Evolutionary conservation across 2,888 invertebrate genomes (phyloP).

Genomic region (Drosophila helvetica): DNA sequence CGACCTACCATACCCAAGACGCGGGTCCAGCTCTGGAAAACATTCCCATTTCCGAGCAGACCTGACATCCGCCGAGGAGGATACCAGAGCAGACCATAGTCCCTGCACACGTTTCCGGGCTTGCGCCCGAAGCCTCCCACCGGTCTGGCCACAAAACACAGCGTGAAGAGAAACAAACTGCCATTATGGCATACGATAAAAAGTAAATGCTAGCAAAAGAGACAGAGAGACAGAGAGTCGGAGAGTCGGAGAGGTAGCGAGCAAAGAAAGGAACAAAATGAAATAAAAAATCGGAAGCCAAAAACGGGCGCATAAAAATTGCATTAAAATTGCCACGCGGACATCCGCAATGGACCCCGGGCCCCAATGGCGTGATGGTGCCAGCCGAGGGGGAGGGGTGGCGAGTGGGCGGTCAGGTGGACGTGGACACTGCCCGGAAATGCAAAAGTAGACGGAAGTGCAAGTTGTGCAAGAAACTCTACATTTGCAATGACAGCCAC

Average conservation of each 20-base stretch:
- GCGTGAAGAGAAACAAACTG: constrained; percentile 34
- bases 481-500: constrained; percentile 10
- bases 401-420: constrained; percentile 11
- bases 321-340: constrained; percentile 78
- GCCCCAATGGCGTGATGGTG: constrained; percentile 35
- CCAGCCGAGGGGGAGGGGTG: not conserved
- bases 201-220: no score
- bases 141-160: constrained; percentile 34
- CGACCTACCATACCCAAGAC: not conserved
- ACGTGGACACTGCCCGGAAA: constrained; percentile 55
- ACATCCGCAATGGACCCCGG: constrained; percentile 69
- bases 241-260: not conserved
- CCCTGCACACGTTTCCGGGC: constrained; percentile 20
- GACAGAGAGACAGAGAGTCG: no score
- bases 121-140: not conserved
- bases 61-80: constrained; percentile 40
- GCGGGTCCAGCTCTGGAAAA: constrained; percentile 22
- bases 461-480: constrained; percentile 70
- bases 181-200: constrained; percentile 50
- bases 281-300: constrained; percentile 60
- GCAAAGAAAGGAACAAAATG: constrained; percentile 22
- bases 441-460: constrained; percentile 78
- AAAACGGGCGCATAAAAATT: constrained; percentile 77
- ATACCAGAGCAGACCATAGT: constrained; percentile 16
- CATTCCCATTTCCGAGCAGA: constrained; percentile 11